Base-by-base conservation (phyloP, 2,113 vertebrate species). In the Megaceryle torquata region DNA sequence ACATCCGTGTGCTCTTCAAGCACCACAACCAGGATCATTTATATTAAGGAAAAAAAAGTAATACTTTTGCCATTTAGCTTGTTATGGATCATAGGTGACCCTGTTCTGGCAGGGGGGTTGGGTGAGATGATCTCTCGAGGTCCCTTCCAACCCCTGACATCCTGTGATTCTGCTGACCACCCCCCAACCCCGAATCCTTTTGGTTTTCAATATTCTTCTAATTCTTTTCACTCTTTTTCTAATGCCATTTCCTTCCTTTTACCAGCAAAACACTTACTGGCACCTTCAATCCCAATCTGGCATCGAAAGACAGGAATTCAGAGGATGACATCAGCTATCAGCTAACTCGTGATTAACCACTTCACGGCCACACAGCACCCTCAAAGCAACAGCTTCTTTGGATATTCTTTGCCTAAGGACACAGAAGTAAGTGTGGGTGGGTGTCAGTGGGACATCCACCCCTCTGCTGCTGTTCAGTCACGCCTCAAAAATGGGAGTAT, bases 401-500 rank as follows among this genome's bases (percentile, higher is more conserved):
- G 56, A 10, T 18, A 18, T 39, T 31, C n/a, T 54, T 21, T 39
- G 33, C 15, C 44, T 44, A 17, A 22, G 31, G 44, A 21, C 51
- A 29, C 35, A 9, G 60, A 31, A 43, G 16, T 48, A 8, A 6
- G 46, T 20, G 46, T 8, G 51, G 41, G 51, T 13, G 26, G 51
- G 21, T 22, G 9, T 9, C 16, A 3, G 41, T 5, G 76, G 59
- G 50, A 31, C 13, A 2, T 8, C 25, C 51, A 41, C 41, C 29
- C 19, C 41, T 11, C 56, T 61, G 39, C 39, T 53, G 16, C 56
- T 12, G 39, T 26, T 16, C 48, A 41, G 10, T 5, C 41, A 7
- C 5, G 0, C 15, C 67, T 31, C 1, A 41, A 57, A 41, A 48
- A 39, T 0, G 0, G 13, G 29, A n/a, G 19, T 11, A 48, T 7